Evolutionary conservation across 35 echinoderm and acorn worm species (phyloP).

Genomic region (Holothuria glaberrima): DNA sequence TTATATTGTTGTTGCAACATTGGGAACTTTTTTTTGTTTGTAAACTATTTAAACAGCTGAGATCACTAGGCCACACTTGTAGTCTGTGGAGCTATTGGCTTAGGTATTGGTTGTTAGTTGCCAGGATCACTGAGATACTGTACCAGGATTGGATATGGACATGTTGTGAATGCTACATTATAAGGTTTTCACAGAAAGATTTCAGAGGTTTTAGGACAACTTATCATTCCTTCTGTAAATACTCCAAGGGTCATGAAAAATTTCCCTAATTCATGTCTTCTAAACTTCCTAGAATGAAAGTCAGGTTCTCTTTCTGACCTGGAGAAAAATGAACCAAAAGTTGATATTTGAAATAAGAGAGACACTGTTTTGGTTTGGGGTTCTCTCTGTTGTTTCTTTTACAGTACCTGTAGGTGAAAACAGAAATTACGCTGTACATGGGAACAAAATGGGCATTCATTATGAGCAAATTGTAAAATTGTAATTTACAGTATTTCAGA

Average conservation of each 20-base stretch:
- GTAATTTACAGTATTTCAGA: background rate
- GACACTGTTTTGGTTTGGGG: background rate
- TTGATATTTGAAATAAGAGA: background rate
- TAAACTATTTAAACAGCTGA: background rate
- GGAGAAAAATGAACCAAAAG: background rate
- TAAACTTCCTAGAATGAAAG: background rate
- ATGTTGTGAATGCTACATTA: background rate
- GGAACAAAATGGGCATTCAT: background rate
- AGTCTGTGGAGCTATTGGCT: background rate
- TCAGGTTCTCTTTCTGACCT: slow-evolving; percentile 6
- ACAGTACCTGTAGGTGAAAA: background rate
- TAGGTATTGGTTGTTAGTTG: background rate
- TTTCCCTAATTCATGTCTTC: background rate
- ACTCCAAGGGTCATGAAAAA: background rate
- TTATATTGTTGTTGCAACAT: no score
- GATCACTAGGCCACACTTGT: background rate
- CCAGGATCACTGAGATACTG: slow-evolving; percentile 4
- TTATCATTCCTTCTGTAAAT: background rate
- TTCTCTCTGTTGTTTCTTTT: background rate
- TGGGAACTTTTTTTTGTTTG: no score
- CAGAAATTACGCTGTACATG: background rate
- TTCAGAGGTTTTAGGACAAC: background rate
- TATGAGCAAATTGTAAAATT: background rate
- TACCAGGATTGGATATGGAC: background rate
- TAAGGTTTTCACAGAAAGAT: slow-evolving; percentile 2